Evolutionary conservation across 2,888 invertebrate species (phyloP), one percentile per base, ranked within the genome.

Genomic region (Matsumyia berberina): DNA sequence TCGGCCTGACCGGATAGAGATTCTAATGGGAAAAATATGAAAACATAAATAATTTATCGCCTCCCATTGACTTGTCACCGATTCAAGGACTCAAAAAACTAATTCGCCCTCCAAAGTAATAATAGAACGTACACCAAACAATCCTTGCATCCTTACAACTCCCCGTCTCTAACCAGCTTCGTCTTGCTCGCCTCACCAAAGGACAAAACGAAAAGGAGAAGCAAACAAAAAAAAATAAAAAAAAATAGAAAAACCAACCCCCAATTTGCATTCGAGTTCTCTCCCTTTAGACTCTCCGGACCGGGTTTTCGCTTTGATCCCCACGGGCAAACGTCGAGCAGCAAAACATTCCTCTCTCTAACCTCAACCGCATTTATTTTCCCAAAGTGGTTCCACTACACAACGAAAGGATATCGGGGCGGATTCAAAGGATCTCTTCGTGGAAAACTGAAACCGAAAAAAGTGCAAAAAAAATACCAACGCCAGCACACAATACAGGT

Each of bases 31-130:
- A 64, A 64, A n/a, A 64, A 74, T 64, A 74, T 53, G 53, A 64
- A 64, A 74, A 64, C 62, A 64, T 64, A 58, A 57, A 76, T 66
- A 76, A 66, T 66, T 58, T 73, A 72, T 53, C 39, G 57, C 55
- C 31, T 39, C 31, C 24, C 39, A 19, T 62, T 62, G 58, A 58
- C 58, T 58, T 62, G 8, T 53, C 39, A 33, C 5, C 42, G 31
- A 15, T 33, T 49, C 64, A 49, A 42, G 55, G 42, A 39, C 64
- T 29, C 1, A n/a, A 42, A 33, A 70, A 70, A 64, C 46, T 35
- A 49, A 49, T 64, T 64, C 64, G 12, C 70, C 35, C 70, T 24
- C 19, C 11, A 53, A 55, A 55, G 31, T 44, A 31, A 46, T 49
- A 49, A 62, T 53, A 35, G 17, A 42, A 62, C 49, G 29, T 53